A percentile compares a stretch with the other conserved stretches of the same genome.
These are phyloP conservation scores for Bradypodion ventrale DNA, from an alignment of 2,797 vertebrate species.

Conservation along the genomic window DNA sequence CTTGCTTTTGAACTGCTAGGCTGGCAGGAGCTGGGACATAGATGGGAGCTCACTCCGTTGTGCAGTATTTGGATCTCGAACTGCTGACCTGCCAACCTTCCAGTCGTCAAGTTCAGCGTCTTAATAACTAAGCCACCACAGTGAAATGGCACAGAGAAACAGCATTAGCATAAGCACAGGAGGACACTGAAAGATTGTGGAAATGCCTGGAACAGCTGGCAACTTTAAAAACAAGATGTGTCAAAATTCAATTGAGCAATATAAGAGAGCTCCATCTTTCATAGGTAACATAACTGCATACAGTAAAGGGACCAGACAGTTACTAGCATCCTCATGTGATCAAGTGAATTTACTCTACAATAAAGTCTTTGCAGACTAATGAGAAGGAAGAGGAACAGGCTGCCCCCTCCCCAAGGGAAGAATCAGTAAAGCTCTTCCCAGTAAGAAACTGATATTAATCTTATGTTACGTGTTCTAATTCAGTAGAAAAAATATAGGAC, in stretches of 20 bases:
- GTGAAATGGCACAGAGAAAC: background rate
- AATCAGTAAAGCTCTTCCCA: slow-evolving; percentile 70
- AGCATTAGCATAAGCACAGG: background rate
- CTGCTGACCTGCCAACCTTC: no score
- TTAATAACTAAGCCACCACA: no score
- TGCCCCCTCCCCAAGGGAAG: slow-evolving; percentile 60
- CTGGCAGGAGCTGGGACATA: no score
- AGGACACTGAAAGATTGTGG: background rate
- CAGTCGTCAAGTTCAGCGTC: no score
- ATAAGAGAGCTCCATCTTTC: background rate
- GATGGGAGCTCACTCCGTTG: no score
- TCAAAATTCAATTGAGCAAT: background rate
- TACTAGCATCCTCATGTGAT: background rate
- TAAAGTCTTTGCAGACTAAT: slow-evolving; percentile 56
- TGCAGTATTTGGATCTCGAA: no score
- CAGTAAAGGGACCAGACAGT: background rate
- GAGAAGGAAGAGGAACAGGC: slow-evolving; percentile 40
- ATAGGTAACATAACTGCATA: background rate
- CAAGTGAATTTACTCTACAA: background rate
- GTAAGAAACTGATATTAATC: slow-evolving; percentile 65
- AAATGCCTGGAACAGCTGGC: background rate
- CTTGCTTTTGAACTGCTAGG: no score
- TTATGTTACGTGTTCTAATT: slow-evolving; percentile 74
- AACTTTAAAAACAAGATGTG: background rate
- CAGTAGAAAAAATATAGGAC: slow-evolving; percentile 82